A percentile compares a stretch with the other conserved stretches of the same genome.
These are phyloP conservation scores for Caenorhabditis tropicalis DNA, from an alignment of 1,140 invertebrate genomes.

Conservation along the genomic window DNA sequence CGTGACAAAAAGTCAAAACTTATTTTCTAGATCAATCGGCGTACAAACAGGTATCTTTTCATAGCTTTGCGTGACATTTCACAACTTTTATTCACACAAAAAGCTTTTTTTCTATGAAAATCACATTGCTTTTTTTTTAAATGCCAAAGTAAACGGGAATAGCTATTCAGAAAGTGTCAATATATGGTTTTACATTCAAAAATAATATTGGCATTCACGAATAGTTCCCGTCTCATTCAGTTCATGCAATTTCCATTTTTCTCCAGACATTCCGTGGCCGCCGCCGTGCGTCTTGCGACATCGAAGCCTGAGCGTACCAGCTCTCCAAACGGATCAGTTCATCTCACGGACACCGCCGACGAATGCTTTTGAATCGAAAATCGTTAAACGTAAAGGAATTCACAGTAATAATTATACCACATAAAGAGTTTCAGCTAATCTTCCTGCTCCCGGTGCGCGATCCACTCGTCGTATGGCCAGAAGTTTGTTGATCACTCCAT, in stretches of 20 bases:
- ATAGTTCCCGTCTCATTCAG: too few relatives aligned
- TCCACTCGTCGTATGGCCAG: not conserved
- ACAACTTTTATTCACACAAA: not conserved
- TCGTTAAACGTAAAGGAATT: too few relatives aligned
- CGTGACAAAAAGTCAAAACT: not conserved
- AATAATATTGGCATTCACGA: too few relatives aligned
- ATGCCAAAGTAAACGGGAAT: too few relatives aligned
- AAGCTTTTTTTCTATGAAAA: not conserved
- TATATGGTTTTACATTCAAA: too few relatives aligned
- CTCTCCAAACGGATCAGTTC: not conserved
- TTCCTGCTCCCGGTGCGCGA: not conserved
- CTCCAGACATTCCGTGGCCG: conserved; percentile 40
- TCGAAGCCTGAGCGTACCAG: conserved; percentile 24
- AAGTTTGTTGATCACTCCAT: not conserved
- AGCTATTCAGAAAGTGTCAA: too few relatives aligned
- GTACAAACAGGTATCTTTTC: not conserved
- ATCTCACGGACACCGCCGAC: not conserved
- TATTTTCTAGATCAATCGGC: not conserved
- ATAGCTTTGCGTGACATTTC: not conserved
- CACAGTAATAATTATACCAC: too few relatives aligned
- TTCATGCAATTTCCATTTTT: not conserved
- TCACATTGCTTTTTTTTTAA: too few relatives aligned
- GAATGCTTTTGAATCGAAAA: conserved; percentile 2
- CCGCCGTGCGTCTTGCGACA: conserved; percentile 10
- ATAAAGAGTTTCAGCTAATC: too few relatives aligned